Base-by-base conservation (phyloP, 1,140 invertebrate species). In the Heliconius himera region DNA sequence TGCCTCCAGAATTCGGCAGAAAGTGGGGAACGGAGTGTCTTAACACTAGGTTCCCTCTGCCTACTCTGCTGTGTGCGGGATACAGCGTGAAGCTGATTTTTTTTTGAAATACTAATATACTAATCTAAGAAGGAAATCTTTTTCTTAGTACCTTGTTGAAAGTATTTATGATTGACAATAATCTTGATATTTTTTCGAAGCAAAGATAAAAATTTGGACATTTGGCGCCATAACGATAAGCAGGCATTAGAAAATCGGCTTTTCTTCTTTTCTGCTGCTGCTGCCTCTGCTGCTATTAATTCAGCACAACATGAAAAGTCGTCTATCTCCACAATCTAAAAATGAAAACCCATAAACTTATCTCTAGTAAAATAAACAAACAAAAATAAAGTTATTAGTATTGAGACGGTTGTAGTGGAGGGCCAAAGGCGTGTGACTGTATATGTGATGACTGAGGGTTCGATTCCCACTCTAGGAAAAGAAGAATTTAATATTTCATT, bases 91-190 rank as follows among this genome's bases (percentile, higher is more conserved):
- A n/a, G n/a, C n/a, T n/a, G n/a, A n/a, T n/a, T n/a, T n/a, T n/a
- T n/a, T n/a, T n/a, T n/a, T n/a, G n/a, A n/a, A 60, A 60, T 60
- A 60, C 3, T 22, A 26, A 60, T 60, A 22, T 9, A 26, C 9
- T 60, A 16, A 16, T 16, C 41, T 46, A 46, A 46, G 41, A 46
- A 66, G 11, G 4, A 29, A 66, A 22, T 13, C 13, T 8, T 13
- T 66, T 26, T 26, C 5, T 11, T 66, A 36, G 6, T 87, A 94
- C 93, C 98, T 92, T 99, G 97, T 92, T 99, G 99, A 95, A 99
- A 99, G 88, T 98, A 97, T 91, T 98, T 97, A 91, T 98, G 96
- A 86, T 98, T 97, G 11, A 98, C 97, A 66, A 98, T 92, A 70
- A 94, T 94, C 87, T 97, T 97, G 18, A 98, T 96, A 83, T 96